Evolutionary conservation across 2,113 vertebrate species (phyloP), one percentile per base, ranked within the genome.

Genomic region (Merops nubicus): DNA sequence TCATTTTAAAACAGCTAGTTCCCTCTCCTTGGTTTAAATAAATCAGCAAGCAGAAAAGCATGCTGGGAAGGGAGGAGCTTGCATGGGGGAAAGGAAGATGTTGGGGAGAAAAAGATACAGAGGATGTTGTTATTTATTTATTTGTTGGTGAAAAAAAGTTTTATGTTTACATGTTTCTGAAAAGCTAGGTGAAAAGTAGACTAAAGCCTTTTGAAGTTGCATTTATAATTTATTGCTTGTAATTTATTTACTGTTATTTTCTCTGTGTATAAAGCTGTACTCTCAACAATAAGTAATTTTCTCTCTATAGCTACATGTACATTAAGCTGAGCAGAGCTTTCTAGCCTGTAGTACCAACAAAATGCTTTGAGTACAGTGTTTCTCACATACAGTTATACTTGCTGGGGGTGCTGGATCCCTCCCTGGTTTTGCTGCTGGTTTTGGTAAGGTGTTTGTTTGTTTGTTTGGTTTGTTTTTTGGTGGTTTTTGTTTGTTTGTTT

Each of bases 1-100:
- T 80, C 18, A 23, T 11, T 2, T 53, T 78, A 31, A 72, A 69
- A 84, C 34, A 57, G 7, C 13, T 47, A 31, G 26, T 34, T 91
- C 70, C 79, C 69, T 92, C 51, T 75, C 11, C 51, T 12, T 4
- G 3, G 38, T 94, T 95, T 93, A 92, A 96, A 91, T 89, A 89
- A 69, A 81, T 23, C 72, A 87, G 64, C 60, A 51, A 86, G 43
- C 51, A 94, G 78, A 92, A 88, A 67, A 84, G 92, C 76, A 93
- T 9, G 2, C 51, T 87, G 93, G 88, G 90, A 96, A 15, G 26
- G 72, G 42, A 78, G 56, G 73, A 70, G 60, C 48, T 53, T 47
- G 12, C 5, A 16, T 16, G 5, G 7, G 14, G 60, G 9, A 85
- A 47, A 34, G 18, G 16, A 48, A 88, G 36, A 84, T 19, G 47